phyloP scores from a whole-genome alignment of 2,888 invertebrate genomes.

The Spialia ferax region DNA sequence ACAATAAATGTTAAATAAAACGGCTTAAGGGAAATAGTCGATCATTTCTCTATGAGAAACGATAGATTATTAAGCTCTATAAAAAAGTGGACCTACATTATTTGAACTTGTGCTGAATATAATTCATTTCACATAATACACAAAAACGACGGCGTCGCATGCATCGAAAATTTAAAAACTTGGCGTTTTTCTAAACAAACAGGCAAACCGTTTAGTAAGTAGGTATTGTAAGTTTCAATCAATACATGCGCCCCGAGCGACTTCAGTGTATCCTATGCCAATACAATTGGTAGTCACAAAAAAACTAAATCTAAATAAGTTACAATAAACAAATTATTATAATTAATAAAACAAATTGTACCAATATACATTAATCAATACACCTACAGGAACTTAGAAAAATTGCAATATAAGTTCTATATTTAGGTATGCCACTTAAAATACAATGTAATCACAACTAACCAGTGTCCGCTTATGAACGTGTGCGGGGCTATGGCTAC shows the following conservation, averaged over 20 bases:
- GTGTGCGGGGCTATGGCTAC: constrained; percentile 52
- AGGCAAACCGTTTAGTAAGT: constrained; percentile 38
- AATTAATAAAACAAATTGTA: constrained; percentile 84
- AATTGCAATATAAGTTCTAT: constrained; percentile 86
- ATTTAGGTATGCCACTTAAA: constrained; percentile 86
- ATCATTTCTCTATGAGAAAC: constrained; percentile 63
- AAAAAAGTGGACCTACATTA: constrained; percentile 83
- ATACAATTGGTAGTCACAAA: constrained; percentile 68
- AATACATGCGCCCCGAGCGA: constrained; percentile 44
- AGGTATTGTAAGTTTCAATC: constrained; percentile 37
- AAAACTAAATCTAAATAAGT: constrained; percentile 80
- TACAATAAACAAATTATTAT: constrained; percentile 82
- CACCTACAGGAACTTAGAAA: constrained; percentile 86
- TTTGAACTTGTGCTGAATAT: constrained; percentile 84
- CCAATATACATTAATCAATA: constrained; percentile 84
- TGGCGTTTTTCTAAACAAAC: constrained; percentile 19
- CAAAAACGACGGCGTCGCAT: constrained; percentile 47
- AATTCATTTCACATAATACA: constrained; percentile 73
- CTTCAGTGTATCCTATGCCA: constrained; percentile 66
- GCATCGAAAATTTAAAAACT: constrained; percentile 42
- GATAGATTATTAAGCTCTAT: constrained; percentile 76
- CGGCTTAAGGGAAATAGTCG: constrained; percentile 74
- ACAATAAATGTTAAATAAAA: constrained; percentile 85
- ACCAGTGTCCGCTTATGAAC: constrained; percentile 57
- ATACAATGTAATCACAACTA: constrained; percentile 70